Evolutionary conservation across 2,113 vertebrate genomes (phyloP).

Genomic region (Hypomesus transpacificus): DNA sequence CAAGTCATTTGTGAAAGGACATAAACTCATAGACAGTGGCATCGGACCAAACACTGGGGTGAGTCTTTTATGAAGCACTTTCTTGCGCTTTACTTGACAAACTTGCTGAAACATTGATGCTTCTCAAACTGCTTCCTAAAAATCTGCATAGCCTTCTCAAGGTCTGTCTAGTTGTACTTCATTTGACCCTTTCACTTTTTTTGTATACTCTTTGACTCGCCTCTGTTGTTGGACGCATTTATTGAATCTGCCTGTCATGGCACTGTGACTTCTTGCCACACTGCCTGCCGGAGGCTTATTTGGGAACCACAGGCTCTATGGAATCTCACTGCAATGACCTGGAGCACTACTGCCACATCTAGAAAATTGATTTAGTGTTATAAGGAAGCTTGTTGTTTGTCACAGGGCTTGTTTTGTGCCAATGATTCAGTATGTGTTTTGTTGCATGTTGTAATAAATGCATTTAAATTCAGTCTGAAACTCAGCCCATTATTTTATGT

Average conservation of each 20-base stretch:
- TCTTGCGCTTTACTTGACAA: neutral
- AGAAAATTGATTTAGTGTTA: neutral
- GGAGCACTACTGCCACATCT: slow-evolving; percentile 52
- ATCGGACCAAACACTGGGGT: no score
- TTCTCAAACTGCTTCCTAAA: neutral
- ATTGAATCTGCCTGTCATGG: neutral
- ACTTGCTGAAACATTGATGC: neutral
- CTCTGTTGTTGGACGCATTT: slow-evolving; percentile 17
- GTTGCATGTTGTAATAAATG: no score
- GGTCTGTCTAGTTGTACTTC: no score
- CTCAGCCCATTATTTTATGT: no score
- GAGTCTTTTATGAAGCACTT: neutral
- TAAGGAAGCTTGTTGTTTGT: no score
- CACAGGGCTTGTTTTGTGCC: no score
- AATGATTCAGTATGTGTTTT: no score
- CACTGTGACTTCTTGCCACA: slow-evolving; percentile 5
- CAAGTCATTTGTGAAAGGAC: no score
- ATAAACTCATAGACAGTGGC: no score
- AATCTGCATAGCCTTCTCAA: neutral
- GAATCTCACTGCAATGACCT: slow-evolving; percentile 48
- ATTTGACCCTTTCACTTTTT: no score
- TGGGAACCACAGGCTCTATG: slow-evolving; percentile 34
- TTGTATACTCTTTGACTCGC: neutral
- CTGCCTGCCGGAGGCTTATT: slow-evolving; percentile 13
- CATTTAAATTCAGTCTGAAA: no score